Conservation (phyloP, 2,113 vertebrate species). For the Oreotrochilus melanogaster region DNA sequence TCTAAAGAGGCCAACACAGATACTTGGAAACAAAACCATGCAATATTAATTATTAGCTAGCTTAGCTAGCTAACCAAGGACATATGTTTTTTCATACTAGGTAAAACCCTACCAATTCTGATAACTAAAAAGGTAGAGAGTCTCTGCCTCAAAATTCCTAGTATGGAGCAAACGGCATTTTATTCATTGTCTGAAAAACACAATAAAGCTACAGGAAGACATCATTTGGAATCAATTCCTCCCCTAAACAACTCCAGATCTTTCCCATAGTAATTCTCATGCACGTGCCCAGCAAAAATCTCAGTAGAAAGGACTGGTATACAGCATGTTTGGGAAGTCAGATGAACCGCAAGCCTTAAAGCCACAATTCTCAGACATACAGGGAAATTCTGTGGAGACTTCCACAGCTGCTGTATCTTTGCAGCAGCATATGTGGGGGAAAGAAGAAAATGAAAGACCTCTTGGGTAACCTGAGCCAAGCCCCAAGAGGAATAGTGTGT, state of each 20-base stretch:
- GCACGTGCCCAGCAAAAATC: slow-evolving; percentile 54
- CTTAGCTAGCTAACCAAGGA: background rate
- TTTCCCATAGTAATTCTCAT: slow-evolving; percentile 50
- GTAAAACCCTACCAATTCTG: background rate
- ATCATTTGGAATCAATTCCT: slow-evolving; percentile 69
- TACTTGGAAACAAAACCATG: background rate
- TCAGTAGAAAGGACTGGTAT: background rate
- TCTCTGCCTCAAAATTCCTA: background rate
- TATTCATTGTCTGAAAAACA: slow-evolving; percentile 41
- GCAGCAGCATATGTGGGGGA: background rate
- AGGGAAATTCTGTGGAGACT: background rate
- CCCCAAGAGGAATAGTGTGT: background rate
- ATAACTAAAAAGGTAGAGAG: background rate
- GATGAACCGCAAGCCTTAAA: slow-evolving; percentile 15
- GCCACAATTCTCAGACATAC: background rate
- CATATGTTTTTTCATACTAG: background rate
- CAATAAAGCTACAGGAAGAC: slow-evolving; percentile 38
- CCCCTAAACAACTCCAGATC: slow-evolving; percentile 58
- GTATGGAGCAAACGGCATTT: background rate
- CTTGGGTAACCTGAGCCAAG: background rate
- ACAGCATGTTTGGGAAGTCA: slow-evolving; percentile 1
- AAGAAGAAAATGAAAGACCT: background rate
- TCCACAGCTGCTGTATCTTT: background rate
- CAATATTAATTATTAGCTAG: background rate
- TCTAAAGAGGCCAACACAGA: background rate